phyloP scores from a whole-genome alignment of 2,797 vertebrate genomes.

The Xiphorhynchus erythropygius region DNA sequence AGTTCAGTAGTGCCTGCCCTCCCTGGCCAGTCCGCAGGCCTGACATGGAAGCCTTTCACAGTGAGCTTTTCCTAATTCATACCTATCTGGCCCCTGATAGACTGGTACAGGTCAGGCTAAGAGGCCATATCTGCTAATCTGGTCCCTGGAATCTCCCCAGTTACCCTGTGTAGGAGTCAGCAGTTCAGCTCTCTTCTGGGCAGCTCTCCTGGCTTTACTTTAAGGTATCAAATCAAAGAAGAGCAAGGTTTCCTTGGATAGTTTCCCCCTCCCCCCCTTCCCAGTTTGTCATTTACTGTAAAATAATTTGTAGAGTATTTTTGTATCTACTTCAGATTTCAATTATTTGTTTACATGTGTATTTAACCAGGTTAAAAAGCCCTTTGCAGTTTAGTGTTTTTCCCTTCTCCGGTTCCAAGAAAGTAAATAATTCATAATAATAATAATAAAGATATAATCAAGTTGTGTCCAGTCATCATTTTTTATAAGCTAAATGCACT shows the following conservation, averaged over 20 bases:
- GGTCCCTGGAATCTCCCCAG: neutral
- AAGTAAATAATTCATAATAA: neutral
- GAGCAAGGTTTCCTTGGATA: neutral
- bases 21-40: neutral
- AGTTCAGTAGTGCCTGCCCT: neutral
- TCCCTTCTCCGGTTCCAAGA: rapidly evolving
- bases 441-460: neutral
- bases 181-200: neutral
- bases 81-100: neutral
- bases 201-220: neutral
- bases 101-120: neutral
- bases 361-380: neutral
- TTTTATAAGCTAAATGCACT: neutral
- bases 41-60: rapidly evolving
- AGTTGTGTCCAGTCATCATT: neutral
- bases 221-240: neutral
- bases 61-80: neutral
- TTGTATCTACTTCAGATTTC: neutral
- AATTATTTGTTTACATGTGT: neutral
- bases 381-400: neutral
- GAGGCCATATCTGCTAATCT: neutral
- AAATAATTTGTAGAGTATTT: neutral
- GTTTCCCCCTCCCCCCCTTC: neutral
- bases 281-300: neutral
- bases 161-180: neutral